A percentile compares a stretch with the other conserved stretches of the same genome.
These are phyloP conservation scores for Pyrochroa serraticornis DNA, from an alignment of 2,888 invertebrate genomes.

Conservation along the genomic window DNA sequence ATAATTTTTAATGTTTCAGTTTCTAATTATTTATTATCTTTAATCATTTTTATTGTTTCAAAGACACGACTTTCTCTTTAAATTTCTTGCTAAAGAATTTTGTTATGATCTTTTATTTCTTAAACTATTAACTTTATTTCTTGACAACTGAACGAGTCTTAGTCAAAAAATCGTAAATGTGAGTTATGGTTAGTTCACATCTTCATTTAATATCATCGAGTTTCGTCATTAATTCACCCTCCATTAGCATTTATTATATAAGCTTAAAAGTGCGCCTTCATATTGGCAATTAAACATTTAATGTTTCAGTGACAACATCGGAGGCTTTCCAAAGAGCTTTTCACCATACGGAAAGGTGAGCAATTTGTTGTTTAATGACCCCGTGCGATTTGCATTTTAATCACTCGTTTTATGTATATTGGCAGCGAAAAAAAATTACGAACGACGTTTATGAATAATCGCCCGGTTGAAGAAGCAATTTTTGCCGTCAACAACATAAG, in stretches of 20 bases:
- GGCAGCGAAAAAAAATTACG: background rate
- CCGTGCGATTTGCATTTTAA: conserved; percentile 27
- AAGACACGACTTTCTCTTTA: no score
- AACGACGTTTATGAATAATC: conserved; percentile 4
- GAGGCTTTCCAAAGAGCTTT: conserved; percentile 37
- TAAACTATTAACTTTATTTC: no score
- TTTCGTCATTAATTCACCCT: conserved; percentile 13
- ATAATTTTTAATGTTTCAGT: no score
- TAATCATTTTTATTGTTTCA: no score
- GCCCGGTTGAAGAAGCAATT: background rate
- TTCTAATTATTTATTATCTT: no score
- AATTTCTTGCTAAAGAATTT: no score
- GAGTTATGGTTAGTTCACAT: background rate
- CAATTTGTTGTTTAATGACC: conserved; percentile 32
- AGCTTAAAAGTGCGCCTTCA: background rate
- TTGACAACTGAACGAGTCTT: no score
- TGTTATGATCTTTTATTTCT: no score
- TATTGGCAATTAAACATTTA: conserved; percentile 11
- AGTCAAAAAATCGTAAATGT: no score
- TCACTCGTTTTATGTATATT: conserved; percentile 16
- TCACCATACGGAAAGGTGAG: conserved; percentile 41
- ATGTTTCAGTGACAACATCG: conserved; percentile 37
- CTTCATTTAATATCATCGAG: background rate
- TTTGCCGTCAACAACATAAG: background rate
- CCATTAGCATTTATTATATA: conserved; percentile 2